Evolutionary conservation across 2,797 vertebrate species (phyloP), one percentile per base, ranked within the genome.

Genomic region (Aphelocoma californica): DNA sequence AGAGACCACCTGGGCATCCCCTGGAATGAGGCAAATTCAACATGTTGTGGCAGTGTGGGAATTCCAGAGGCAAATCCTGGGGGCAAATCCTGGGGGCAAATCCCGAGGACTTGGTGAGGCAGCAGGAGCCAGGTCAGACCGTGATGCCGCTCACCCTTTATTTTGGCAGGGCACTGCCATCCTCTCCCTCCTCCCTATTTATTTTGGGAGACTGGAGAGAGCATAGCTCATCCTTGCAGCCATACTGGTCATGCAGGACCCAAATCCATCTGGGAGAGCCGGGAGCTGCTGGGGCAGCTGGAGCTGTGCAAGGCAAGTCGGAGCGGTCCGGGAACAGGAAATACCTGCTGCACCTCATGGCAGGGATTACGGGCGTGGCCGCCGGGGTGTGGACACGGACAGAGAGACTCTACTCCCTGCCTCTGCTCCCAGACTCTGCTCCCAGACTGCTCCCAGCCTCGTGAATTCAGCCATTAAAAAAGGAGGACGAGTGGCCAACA

Each of bases 311-410:
- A 53, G 84, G 47, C 93, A 7, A 38, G 96, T 86, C 5, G 0
- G 67, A 85, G 92, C 94, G 70, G 90, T 19, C 45, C 0, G 0
- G 85, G 90, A 96, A 60, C 95, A 67, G 96, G 96, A 85, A 91
- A 91, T 85, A 18, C 95, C 93, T 87, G 93, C 90, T 12, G 5
- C 85, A 9, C 93, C 72, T 91, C 83, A 17, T 34, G 91, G 65
- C 44, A 4, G 88, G 60, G 86, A 77, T 70, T 44, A 8, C 12
- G 1, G 83, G 91, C 0, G 92, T 18, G 62, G 57, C 61, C 8
- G 18, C 15, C 0, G 14, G 73, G 90, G 70, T 2, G 31, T 8
- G 90, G 40, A 24, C 40, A 7, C 0, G 18, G 60, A 19, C 2
- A 2, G 38, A 5, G 79, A 45, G 14, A 45, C 36, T 87, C 58